A percentile compares a stretch with the other conserved stretches of the same genome.
phyloP scores from a whole-genome alignment of 2,113 vertebrate genomes.

The Tyto alba region DNA sequence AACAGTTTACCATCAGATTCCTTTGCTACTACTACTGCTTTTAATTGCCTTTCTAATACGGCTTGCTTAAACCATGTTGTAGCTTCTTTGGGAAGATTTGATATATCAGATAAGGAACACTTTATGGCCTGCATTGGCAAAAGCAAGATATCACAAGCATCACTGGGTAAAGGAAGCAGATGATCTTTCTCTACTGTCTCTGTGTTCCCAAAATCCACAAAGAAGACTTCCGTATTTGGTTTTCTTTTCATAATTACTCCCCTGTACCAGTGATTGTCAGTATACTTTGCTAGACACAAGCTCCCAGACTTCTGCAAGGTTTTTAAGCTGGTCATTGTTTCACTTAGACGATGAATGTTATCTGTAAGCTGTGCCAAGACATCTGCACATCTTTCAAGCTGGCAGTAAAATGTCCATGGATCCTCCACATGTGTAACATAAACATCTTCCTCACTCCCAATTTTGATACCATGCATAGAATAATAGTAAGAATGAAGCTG shows the following conservation, averaged over 20 bases:
- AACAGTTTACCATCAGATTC: conserved; percentile 82
- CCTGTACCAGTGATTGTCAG: conserved; percentile 87
- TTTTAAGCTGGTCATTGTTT: conserved; percentile 47
- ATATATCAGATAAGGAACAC: conserved; percentile 83
- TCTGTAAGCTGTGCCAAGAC: conserved; percentile 72
- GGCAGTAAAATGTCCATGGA: conserved; percentile 85
- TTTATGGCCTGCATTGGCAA: conserved; percentile 88
- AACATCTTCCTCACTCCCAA: conserved; percentile 83
- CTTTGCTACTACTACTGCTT: conserved; percentile 82
- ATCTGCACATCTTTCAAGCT: conserved; percentile 76
- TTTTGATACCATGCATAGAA: conserved; percentile 84
- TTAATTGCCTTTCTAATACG: conserved; percentile 72
- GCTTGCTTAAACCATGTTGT: conserved; percentile 80
- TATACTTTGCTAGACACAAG: conserved; percentile 88
- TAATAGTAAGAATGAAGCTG: conserved; percentile 85
- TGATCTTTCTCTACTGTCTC: conserved; percentile 69
- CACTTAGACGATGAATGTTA: conserved; percentile 69
- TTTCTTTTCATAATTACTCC: conserved; percentile 73
- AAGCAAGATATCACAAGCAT: conserved; percentile 80
- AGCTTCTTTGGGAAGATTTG: conserved; percentile 68
- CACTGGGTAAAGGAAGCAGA: conserved; percentile 80
- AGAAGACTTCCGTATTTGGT: conserved; percentile 75
- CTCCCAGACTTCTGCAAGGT: conserved; percentile 55
- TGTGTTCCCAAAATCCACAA: conserved; percentile 93
- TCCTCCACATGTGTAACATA: conserved; percentile 78